Conservation (phyloP, 2,113 vertebrate genomes). For the Antechinus flavipes region DNA sequence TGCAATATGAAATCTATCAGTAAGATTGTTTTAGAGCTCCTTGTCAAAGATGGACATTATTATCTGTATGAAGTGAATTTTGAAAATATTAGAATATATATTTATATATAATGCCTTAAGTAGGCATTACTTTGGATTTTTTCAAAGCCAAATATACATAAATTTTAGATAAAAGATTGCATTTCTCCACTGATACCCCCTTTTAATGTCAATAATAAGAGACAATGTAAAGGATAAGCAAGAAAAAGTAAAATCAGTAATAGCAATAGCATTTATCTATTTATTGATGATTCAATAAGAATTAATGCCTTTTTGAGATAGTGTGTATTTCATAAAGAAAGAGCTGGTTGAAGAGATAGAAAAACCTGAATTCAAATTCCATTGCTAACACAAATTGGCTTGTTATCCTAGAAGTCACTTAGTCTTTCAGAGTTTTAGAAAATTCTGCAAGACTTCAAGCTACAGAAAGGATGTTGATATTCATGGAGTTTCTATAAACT, state of each 20-base stretch:
- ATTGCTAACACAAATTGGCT: neutral
- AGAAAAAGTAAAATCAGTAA: neutral
- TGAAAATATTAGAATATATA: neutral
- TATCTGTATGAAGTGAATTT: neutral
- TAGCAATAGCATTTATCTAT: neutral
- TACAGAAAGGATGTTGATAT: neutral
- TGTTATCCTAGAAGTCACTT: neutral
- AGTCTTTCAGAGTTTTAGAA: neutral
- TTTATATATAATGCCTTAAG: neutral
- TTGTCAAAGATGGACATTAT: neutral
- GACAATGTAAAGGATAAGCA: neutral
- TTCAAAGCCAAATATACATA: neutral
- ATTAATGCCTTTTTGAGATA: neutral
- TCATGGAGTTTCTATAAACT: neutral
- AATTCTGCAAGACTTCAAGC: neutral
- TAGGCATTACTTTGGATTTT: neutral
- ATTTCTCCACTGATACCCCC: neutral
- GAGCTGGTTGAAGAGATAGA: neutral
- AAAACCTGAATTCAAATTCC: neutral
- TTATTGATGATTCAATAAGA: neutral
- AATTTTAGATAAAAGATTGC: neutral
- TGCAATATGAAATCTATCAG: neutral
- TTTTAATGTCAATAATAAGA: neutral
- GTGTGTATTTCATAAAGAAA: neutral
- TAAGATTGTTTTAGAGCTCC: neutral